Evolutionary conservation across 1,140 invertebrate genomes (phyloP).

Genomic region (Cecropterus lyciades): DNA sequence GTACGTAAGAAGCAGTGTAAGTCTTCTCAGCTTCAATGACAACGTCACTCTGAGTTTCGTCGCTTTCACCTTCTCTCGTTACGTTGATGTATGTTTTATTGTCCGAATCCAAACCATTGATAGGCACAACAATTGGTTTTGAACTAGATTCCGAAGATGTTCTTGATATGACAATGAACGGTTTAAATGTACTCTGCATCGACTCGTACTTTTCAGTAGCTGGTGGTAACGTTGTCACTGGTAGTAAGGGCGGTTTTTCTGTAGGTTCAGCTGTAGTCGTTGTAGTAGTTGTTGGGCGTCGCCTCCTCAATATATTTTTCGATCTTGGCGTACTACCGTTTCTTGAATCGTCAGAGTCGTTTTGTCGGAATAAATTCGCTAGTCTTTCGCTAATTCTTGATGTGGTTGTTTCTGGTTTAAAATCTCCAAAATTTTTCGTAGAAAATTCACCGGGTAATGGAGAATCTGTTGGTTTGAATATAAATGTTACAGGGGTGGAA

Average conservation of each 20-base stretch:
- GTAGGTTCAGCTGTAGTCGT: conserved; percentile 54
- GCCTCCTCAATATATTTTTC: conserved; percentile 75
- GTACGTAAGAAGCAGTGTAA: conserved; percentile 85
- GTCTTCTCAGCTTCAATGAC: conserved; percentile 84
- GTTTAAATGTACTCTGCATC: conserved; percentile 48
- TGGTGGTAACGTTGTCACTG: conserved; percentile 41
- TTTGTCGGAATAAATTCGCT: conserved; percentile 58
- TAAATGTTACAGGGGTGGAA: conserved; percentile 41
- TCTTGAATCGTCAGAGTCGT: conserved; percentile 55
- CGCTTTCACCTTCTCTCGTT: conserved; percentile 48
- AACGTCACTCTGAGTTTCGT: conserved; percentile 69
- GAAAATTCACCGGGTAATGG: conserved; percentile 49
- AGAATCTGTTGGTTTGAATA: conserved; percentile 45
- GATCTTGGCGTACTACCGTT: conserved; percentile 59
- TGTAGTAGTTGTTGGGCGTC: conserved; percentile 68
- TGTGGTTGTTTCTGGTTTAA: conserved; percentile 58
- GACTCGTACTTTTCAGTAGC: conserved; percentile 44
- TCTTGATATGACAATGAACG: conserved; percentile 61
- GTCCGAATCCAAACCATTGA: conserved; percentile 42
- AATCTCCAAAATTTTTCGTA: conserved; percentile 43
- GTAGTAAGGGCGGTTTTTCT: conserved; percentile 30
- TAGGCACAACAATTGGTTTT: conserved; percentile 45
- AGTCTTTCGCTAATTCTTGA: conserved; percentile 63
- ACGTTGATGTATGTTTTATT: conserved; percentile 53
- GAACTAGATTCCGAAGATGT: conserved; percentile 65